These are phyloP conservation scores for Spinus olivaceus DNA, from an alignment of 2,797 vertebrate species.

Conservation along the genomic window DNA sequence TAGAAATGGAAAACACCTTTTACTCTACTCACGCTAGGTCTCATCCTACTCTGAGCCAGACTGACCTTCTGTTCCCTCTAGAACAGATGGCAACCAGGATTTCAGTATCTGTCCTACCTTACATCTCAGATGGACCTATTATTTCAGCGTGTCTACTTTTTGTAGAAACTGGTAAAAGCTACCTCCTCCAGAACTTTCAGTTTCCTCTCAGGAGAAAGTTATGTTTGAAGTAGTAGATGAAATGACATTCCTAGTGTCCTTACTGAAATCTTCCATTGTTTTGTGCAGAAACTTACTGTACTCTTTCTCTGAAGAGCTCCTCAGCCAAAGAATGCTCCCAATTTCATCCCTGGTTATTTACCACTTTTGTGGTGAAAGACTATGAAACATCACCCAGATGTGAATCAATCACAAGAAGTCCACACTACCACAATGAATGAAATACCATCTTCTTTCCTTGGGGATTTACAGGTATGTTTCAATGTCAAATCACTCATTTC, in stretches of 20 bases:
- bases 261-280: background rate
- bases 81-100: background rate
- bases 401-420: background rate
- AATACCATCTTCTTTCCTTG: background rate
- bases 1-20: background rate
- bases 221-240: background rate
- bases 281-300: background rate
- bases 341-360: fast-evolving
- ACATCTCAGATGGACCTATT: fast-evolving
- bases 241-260: fast-evolving
- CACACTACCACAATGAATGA: background rate
- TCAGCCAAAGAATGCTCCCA: background rate
- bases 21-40: fast-evolving
- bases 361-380: background rate
- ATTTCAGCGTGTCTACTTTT: background rate
- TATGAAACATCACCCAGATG: fast-evolving
- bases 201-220: background rate
- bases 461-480: background rate
- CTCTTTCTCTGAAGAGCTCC: background rate
- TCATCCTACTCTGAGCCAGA: background rate
- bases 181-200: background rate
- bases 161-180: background rate
- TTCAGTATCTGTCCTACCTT: background rate
- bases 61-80: background rate
- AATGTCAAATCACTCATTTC: background rate